Evolutionary conservation across 2,113 vertebrate genomes (phyloP).

Genomic region (Esox niger): DNA sequence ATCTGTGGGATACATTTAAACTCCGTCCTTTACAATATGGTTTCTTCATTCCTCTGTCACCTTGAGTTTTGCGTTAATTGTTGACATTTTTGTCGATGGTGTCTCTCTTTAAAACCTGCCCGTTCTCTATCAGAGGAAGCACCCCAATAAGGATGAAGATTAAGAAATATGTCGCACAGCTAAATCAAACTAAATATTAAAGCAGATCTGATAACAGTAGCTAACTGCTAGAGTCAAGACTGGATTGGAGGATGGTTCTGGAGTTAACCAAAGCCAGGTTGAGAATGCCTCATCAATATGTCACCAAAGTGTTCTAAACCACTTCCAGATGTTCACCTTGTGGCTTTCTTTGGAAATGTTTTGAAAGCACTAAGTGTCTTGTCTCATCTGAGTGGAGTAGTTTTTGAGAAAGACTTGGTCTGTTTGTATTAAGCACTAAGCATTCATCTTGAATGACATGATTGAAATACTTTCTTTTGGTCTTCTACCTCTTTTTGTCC

Average conservation of each 20-base stretch:
- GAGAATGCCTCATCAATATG: constrained; percentile 63
- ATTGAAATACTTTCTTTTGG: not conserved
- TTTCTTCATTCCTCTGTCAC: too few relatives aligned
- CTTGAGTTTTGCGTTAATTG: constrained; percentile 40
- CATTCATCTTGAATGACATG: not conserved
- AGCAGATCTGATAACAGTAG: constrained; percentile 33
- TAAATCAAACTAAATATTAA: too few relatives aligned
- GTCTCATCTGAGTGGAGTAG: constrained; percentile 33
- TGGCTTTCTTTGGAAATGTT: constrained; percentile 42
- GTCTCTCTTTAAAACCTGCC: constrained; percentile 36
- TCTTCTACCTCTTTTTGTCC: not conserved
- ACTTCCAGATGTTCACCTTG: constrained; percentile 47
- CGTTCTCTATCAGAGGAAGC: constrained; percentile 40
- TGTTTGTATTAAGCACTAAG: too few relatives aligned
- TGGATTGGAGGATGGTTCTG: constrained; percentile 15
- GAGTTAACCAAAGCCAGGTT: constrained; percentile 30
- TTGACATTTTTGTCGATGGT: constrained; percentile 37
- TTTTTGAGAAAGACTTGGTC: not conserved
- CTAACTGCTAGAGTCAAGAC: constrained; percentile 70
- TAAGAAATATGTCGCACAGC: constrained; percentile 36
- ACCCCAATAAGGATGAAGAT: too few relatives aligned
- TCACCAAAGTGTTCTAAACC: constrained; percentile 51
- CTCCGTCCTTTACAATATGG: too few relatives aligned
- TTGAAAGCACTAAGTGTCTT: constrained; percentile 39
- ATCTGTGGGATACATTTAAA: too few relatives aligned